These are phyloP conservation scores for Machimus atricapillus DNA, from an alignment of 2,888 invertebrate genomes.

Conservation along the genomic window DNA sequence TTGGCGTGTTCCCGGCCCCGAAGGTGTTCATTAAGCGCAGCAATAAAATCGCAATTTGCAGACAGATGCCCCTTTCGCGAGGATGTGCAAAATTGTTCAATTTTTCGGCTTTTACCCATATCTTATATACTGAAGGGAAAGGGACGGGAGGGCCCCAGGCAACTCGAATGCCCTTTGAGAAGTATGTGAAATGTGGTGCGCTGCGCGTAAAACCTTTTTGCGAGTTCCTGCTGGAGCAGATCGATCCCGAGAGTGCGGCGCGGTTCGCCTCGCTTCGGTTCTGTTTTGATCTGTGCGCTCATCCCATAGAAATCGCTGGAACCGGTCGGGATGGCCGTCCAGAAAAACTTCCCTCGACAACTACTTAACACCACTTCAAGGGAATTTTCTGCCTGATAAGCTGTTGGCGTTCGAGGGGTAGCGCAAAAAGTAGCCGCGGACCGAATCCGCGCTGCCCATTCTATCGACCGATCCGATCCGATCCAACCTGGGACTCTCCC, in stretches of 20 bases:
- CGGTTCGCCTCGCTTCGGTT: background rate
- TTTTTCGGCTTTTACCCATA: background rate
- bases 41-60: background rate
- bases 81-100: background rate
- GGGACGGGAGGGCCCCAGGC: background rate
- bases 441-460: background rate
- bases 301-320: constrained; percentile 17
- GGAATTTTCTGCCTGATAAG: constrained; percentile 40
- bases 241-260: background rate
- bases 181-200: background rate
- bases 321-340: background rate
- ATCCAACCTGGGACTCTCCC: constrained; percentile 43
- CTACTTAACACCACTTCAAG: constrained; percentile 41
- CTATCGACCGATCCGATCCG: constrained; percentile 44
- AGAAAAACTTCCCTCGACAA: constrained; percentile 36
- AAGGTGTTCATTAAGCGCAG: background rate
- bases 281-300: background rate
- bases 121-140: background rate
- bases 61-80: background rate
- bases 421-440: constrained; percentile 12
- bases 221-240: background rate
- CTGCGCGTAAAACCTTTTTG: background rate
- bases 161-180: background rate
- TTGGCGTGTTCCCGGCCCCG: background rate
- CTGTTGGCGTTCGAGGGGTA: constrained; percentile 29